Conservation (phyloP, 2,113 vertebrate genomes). For the Pelusios castaneus region DNA sequence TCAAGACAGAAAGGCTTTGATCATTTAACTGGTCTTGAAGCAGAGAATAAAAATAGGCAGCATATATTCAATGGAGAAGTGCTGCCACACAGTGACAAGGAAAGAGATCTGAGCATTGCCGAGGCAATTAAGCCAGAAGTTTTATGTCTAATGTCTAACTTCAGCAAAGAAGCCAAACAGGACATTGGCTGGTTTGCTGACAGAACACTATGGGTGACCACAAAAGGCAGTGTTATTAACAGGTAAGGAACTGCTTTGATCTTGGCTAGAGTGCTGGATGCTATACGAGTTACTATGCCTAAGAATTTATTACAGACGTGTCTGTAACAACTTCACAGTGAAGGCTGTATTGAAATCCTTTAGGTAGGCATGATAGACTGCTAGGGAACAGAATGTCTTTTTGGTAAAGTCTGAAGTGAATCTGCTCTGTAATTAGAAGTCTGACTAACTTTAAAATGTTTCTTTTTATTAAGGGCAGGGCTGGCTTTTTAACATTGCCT, state of each 20-base stretch:
- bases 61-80: not conserved
- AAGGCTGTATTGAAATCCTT: not conserved
- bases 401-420: not conserved
- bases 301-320: not conserved
- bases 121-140: not conserved
- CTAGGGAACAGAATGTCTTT: not conserved
- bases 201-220: not conserved
- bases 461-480: not conserved
- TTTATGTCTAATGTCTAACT: not conserved
- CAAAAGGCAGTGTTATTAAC: not conserved
- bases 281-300: not conserved
- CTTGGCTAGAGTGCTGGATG: not conserved
- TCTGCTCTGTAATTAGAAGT: not conserved
- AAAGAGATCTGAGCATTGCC: not conserved
- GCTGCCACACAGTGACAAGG: constrained; percentile 62
- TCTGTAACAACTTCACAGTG: not conserved
- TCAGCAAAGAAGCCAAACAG: not conserved
- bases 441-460: not conserved
- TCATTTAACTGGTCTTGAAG: not conserved
- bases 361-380: not conserved
- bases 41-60: not conserved
- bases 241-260: not conserved
- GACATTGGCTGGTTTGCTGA: not conserved
- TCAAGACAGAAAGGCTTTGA: not conserved
- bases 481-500: not conserved